Evolutionary conservation across 2,888 invertebrate genomes (phyloP).

Genomic region (Tipula helvola): DNA sequence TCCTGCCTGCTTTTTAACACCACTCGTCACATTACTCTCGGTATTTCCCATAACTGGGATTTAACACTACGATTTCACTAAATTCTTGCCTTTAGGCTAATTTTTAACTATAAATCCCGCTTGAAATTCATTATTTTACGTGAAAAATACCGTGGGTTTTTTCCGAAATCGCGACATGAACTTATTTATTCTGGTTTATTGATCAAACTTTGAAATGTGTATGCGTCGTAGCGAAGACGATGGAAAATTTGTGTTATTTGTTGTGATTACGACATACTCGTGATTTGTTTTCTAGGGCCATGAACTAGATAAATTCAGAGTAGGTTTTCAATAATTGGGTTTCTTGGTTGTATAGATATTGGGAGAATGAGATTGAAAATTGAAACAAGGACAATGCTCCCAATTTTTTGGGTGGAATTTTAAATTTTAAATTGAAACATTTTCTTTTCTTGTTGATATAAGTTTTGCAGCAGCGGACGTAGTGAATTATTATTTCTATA

Average conservation of each 20-base stretch:
- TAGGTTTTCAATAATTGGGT: not conserved
- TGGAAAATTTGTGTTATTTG: not conserved
- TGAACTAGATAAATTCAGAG: not conserved
- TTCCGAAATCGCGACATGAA: not conserved
- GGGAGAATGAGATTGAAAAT: not conserved
- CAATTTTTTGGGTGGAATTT: not conserved
- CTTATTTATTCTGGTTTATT: not conserved
- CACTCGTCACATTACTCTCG: conserved; percentile 81
- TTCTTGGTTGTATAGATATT: not conserved
- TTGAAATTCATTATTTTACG: not conserved
- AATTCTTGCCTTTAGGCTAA: not conserved
- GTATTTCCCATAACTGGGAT: conserved; percentile 58
- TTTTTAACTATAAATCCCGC: not conserved
- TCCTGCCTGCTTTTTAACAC: conserved; percentile 91
- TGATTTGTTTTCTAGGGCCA: not conserved
- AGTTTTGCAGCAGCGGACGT: too few species aligned
- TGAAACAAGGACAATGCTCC: not conserved
- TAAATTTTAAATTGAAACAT: too few species aligned
- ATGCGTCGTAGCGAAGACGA: not conserved
- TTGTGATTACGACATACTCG: not conserved
- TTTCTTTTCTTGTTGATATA: too few species aligned
- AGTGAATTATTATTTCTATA: too few species aligned
- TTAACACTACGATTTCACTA: not conserved
- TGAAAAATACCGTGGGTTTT: not conserved
- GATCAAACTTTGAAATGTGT: not conserved